Base-by-base conservation (phyloP, 2,888 invertebrate genomes). In the Lymantria dispar region DNA sequence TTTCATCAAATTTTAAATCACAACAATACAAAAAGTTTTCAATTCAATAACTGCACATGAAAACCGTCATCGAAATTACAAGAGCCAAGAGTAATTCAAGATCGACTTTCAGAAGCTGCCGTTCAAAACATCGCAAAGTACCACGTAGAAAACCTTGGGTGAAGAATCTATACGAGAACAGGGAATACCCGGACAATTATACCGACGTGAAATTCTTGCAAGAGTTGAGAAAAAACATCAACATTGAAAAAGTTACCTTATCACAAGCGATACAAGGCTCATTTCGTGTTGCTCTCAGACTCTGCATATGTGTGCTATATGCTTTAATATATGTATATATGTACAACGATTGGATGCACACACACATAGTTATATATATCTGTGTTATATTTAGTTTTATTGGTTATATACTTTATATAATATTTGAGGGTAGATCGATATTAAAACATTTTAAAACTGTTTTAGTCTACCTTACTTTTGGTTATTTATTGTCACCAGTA, bases 101-200 rank as follows among this genome's bases (percentile, higher is more conserved):
- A 59, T 52, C 48, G 52, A 7, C 47, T 88, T 89, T 78, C 90
- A 90, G 90, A 83, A 80, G 70, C 74, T 72, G 83, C 56, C 78
- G 84, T 9, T 64, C 74, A 49, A 86, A 82, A 64, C 58, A 70
- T 39, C 70, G 70, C 45, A 81, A 78, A 54, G 56, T 68, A 0
- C 49, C 61, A 43, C 73, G 72, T 60, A 85, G 77, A 70, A 92
- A 90, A 67, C 88, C 91, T 0, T 98, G 98, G 98, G 93, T 94
- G 63, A 98, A 98, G 87, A 96, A 97, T 72, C 87, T 99, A 13
- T 99, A 98, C 74, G 96, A 96, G 79, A 95, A 97, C 73, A 94
- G 96, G 52, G 95, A 94, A 14, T 96, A 96, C 57, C 96, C 98
- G 0, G 99, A 99, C 82, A 98, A 98, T 82, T 98, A 98, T 76